Base-by-base conservation (phyloP, 2,797 vertebrate genomes). In the Picus viridis region DNA sequence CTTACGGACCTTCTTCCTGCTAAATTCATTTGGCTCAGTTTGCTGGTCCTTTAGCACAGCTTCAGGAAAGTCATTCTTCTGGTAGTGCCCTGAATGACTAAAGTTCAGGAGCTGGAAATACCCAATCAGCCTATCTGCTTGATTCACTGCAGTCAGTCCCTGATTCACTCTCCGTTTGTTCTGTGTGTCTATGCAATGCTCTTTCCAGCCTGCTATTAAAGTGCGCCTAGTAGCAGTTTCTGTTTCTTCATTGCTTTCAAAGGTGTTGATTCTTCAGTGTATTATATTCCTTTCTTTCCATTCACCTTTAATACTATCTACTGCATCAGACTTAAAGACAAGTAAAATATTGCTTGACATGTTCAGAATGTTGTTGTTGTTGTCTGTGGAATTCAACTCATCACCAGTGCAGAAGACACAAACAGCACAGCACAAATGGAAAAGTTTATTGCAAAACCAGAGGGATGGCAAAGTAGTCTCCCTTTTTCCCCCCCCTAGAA, bases 381-480 rank as follows among this genome's bases (percentile, higher is more conserved):
- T 79, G 61, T 88, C 91, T 93, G 89, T 94, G 94, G 82, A 93
- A 73, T 88, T 83, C 86, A 94, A 88, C 70, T 92, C 93, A 90
- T 93, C 92, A 69, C 71, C 74, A 81, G 58, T 29, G 53, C 16
- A 12, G 59, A 93, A 92, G 72, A 75, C 26, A 2, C 94, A 96
- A 93, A 95, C 91, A 92, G 62, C 53, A 79, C 49, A 82, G 88
- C 49, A 79, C 49, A 96, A 92, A 92, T 7, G 88, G 96, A 96
- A 96, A 96, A 96, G 86, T 94, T 93, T 92, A 90, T 96, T 94
- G 75, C 91, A 92, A 93, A 96, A 96, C 89, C 95, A 96, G 91
- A 90, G 36, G 51, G 47, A 94, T 86, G 86, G 93, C 64, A 77
- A 89, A 83, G 53, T 11, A 86, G 49, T 53, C 92, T 93, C 61